Conservation (phyloP, 1,140 invertebrate species). For the Drosophila elegans region DNA sequence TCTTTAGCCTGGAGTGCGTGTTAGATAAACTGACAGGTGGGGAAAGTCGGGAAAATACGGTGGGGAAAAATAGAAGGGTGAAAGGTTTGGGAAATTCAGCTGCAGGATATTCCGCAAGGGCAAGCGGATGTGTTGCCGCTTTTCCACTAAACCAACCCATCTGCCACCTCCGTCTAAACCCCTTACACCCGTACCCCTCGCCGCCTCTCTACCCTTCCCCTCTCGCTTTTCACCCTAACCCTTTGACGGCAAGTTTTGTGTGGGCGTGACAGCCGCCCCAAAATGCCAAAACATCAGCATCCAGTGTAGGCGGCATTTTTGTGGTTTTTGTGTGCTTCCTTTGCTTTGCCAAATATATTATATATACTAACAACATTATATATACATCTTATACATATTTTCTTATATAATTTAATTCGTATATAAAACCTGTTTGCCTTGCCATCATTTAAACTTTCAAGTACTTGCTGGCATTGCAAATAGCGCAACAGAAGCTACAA, state of each 20-base stretch:
- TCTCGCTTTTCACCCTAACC: slow-evolving; percentile 26
- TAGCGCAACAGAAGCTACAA: slow-evolving; percentile 40
- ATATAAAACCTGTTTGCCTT: slow-evolving; percentile 17
- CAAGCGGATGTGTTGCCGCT: slow-evolving; percentile 73
- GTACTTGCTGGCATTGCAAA: slow-evolving; percentile 38
- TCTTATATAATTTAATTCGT: slow-evolving; percentile 19
- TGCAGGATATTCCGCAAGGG: slow-evolving; percentile 76
- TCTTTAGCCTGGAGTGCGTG: slow-evolving; percentile 66
- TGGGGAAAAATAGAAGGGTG: too few relatives aligned
- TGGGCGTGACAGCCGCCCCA: slow-evolving; percentile 42
- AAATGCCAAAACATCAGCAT: slow-evolving; percentile 32
- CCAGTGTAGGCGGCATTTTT: slow-evolving; percentile 68
- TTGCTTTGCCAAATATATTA: slow-evolving; percentile 23
- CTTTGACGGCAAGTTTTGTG: slow-evolving; percentile 63
- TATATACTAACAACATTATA: background rate
- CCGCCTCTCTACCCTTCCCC: too few relatives aligned
- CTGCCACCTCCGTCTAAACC: slow-evolving; percentile 25
- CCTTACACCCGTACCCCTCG: background rate
- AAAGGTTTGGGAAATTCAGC: slow-evolving; percentile 34
- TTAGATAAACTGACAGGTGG: slow-evolving; percentile 74
- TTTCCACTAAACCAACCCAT: slow-evolving; percentile 33
- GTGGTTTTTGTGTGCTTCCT: slow-evolving; percentile 59
- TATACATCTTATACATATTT: slow-evolving; percentile 3
- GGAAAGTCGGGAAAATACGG: slow-evolving; percentile 12
- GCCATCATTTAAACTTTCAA: slow-evolving; percentile 45